A percentile compares a stretch with the other conserved stretches of the same genome.
Conservation (phyloP, 2,113 vertebrate species). For the Vireo altiloquus region DNA sequence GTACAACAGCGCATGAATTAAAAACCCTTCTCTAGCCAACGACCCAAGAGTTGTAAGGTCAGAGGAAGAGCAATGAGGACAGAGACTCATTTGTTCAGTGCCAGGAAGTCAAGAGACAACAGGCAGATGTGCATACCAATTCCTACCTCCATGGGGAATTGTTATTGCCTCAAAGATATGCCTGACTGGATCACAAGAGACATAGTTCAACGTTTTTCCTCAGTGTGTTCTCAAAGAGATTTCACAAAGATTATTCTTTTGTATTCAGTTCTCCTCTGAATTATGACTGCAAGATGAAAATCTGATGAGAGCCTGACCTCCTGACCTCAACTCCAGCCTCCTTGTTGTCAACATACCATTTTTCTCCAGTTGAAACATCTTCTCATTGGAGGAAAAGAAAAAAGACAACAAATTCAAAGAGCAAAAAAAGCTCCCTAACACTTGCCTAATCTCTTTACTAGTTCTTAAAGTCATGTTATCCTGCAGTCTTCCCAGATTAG, state of each 20-base stretch:
- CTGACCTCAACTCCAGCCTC: neutral
- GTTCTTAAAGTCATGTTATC: neutral
- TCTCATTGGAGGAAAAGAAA: neutral
- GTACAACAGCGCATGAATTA: fast-evolving
- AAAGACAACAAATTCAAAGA: neutral
- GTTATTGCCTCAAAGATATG: neutral
- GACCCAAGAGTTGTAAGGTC: neutral
- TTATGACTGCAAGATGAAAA: neutral
- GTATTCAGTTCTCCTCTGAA: neutral
- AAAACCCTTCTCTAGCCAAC: neutral
- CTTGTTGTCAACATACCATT: neutral
- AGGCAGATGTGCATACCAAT: neutral
- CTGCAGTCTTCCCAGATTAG: neutral
- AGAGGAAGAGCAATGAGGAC: neutral
- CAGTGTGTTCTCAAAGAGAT: neutral
- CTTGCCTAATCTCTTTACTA: neutral
- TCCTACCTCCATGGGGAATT: neutral
- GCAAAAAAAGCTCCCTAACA: neutral
- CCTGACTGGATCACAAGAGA: neutral
- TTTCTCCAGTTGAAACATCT: neutral
- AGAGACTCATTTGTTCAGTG: neutral
- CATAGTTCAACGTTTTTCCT: neutral
- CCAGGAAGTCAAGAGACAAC: neutral
- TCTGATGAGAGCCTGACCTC: neutral
- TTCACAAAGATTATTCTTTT: neutral